phyloP scores from a whole-genome alignment of 2,113 vertebrate genomes.

The Datnioides undecimradiatus region DNA sequence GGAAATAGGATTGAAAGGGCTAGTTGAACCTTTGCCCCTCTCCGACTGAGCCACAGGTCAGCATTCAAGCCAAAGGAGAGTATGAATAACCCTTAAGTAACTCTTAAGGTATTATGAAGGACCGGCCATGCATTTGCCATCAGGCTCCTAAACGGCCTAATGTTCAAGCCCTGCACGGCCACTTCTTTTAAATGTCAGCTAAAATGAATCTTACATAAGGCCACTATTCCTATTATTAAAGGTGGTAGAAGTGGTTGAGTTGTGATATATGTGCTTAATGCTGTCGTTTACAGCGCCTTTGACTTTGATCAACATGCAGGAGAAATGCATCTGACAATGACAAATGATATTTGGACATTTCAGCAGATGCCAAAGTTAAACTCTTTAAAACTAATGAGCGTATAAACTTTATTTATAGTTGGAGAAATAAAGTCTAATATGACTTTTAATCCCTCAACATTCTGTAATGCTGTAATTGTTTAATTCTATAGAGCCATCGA shows the following conservation, averaged over 20 bases:
- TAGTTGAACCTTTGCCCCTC: slow-evolving; percentile 26
- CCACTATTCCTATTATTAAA: background rate
- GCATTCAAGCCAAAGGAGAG: slow-evolving; percentile 39
- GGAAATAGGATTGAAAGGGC: slow-evolving; percentile 73
- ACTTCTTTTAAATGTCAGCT: background rate
- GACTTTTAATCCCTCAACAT: background rate
- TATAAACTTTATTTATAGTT: background rate
- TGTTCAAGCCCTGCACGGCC: background rate
- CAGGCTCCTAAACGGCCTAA: background rate
- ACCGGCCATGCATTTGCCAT: background rate
- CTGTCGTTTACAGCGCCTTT: background rate
- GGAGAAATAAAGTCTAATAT: background rate
- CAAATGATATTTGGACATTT: background rate
- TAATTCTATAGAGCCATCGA: background rate
- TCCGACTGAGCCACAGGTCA: slow-evolving; percentile 32
- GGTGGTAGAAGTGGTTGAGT: background rate
- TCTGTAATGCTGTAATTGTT: background rate
- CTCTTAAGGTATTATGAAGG: slow-evolving; percentile 25
- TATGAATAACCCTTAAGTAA: slow-evolving; percentile 58
- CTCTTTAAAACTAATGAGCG: background rate
- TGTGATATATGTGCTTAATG: no score
- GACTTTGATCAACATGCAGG: background rate
- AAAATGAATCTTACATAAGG: background rate
- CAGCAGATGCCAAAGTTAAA: background rate
- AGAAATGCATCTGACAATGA: background rate